Evolutionary conservation across 2,888 invertebrate genomes (phyloP).

Genomic region (Himalopsyche anomala): DNA sequence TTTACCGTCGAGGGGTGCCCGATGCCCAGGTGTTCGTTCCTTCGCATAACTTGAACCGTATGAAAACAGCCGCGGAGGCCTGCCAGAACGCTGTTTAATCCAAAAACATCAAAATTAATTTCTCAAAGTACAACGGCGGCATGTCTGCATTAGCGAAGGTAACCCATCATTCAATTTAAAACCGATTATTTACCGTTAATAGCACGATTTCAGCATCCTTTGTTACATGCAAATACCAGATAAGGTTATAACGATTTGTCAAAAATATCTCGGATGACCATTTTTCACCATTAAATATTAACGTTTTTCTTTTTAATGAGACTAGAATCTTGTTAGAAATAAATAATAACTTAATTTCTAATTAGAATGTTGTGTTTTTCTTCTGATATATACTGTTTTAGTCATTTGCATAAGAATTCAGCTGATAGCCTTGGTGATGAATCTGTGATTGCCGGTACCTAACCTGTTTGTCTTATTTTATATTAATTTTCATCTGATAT

Average conservation of each 20-base stretch:
- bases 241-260: constrained; percentile 43
- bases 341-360: not conserved
- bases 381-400: constrained; percentile 10
- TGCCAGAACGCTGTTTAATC: constrained; percentile 31
- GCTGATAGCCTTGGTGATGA: constrained; percentile 59
- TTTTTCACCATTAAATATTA: not conserved
- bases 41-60: constrained; percentile 29
- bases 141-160: constrained; percentile 83
- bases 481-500: not conserved
- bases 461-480: constrained; percentile 50
- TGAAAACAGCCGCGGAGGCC: constrained; percentile 43
- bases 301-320: not conserved
- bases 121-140: constrained; percentile 81
- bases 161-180: constrained; percentile 67
- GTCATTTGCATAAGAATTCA: constrained; percentile 59
- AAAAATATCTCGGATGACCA: not conserved
- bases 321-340: not conserved
- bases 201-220: constrained; percentile 53
- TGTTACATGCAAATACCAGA: constrained; percentile 45
- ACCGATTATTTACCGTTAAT: not conserved
- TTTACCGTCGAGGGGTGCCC: constrained; percentile 41
- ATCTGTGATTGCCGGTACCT: constrained; percentile 45
- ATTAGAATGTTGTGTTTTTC: not conserved
- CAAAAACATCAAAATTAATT: constrained; percentile 78
- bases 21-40: constrained; percentile 48